Conservation (phyloP, 2,113 vertebrate species). For the Menura novaehollandiae region DNA sequence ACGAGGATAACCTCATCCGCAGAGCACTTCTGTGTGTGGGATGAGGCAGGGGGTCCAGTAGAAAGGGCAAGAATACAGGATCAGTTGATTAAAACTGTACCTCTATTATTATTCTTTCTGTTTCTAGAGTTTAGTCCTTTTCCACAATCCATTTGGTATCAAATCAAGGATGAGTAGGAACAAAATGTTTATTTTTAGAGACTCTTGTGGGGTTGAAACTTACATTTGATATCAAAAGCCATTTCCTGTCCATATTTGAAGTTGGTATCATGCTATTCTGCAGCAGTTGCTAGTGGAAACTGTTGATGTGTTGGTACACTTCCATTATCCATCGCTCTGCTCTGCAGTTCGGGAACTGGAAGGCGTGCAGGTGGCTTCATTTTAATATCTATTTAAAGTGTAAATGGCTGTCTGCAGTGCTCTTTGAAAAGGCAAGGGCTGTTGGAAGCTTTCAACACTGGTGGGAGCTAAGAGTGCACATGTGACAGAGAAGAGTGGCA, state of each 20-base stretch:
- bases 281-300: slow-evolving; percentile 65
- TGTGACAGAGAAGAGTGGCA: not conserved
- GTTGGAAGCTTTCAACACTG: slow-evolving; percentile 12
- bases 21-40: not conserved
- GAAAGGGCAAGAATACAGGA: not conserved
- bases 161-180: not conserved
- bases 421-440: slow-evolving; percentile 43
- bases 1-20: not conserved
- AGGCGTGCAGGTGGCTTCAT: slow-evolving; percentile 47
- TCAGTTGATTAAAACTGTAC: slow-evolving; percentile 56
- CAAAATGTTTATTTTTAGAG: slow-evolving; percentile 73
- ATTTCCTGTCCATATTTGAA: slow-evolving; percentile 79
- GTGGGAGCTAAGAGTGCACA: not conserved
- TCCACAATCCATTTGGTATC: slow-evolving; percentile 71
- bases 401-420: slow-evolving; percentile 37
- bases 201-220: slow-evolving; percentile 75
- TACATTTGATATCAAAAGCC: slow-evolving; percentile 76
- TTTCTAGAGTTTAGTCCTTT: slow-evolving; percentile 64
- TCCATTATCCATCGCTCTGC: slow-evolving; percentile 42
- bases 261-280: slow-evolving; percentile 57
- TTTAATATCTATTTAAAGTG: slow-evolving; percentile 60
- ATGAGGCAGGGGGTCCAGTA: not conserved
- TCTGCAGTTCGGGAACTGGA: slow-evolving; percentile 16
- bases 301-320: slow-evolving; percentile 54
- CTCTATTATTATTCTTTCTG: slow-evolving; percentile 59